These are phyloP conservation scores for Macrotis lagotis DNA, from an alignment of 2,113 vertebrate genomes.

Conservation along the genomic window DNA sequence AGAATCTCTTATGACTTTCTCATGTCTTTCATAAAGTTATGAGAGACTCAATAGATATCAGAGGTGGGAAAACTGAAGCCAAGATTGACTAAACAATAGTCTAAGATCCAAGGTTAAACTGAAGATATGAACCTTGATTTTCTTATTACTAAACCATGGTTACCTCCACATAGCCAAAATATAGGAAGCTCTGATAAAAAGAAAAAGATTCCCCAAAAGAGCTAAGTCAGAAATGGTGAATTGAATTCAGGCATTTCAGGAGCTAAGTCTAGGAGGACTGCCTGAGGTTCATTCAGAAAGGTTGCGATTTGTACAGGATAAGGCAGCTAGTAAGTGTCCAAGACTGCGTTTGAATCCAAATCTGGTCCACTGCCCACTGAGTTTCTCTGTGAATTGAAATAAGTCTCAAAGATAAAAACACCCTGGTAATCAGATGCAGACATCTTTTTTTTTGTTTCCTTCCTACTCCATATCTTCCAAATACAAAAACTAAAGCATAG, in stretches of 20 bases:
- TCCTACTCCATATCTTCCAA: neutral
- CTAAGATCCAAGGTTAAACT: neutral
- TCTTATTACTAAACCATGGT: neutral
- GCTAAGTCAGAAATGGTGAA: neutral
- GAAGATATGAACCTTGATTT: neutral
- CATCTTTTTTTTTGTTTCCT: neutral
- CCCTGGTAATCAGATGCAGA: neutral
- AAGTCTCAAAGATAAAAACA: neutral
- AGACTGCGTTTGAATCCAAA: neutral
- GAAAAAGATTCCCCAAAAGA: constrained; percentile 2
- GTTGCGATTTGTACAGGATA: no score
- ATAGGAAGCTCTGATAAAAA: neutral
- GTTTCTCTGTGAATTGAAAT: neutral
- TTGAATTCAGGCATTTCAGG: neutral
- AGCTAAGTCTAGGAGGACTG: neutral
- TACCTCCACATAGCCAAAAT: neutral
- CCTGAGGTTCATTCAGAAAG: neutral
- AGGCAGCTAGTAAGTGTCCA: neutral
- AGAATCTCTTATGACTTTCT: neutral
- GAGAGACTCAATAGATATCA: neutral
- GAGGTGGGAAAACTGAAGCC: neutral
- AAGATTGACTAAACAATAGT: constrained; percentile 12
- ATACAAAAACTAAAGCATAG: neutral
- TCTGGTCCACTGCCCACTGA: neutral
- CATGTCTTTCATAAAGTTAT: no score